Conservation (phyloP, 2,888 invertebrate genomes). For the Drosophila leonis region DNA sequence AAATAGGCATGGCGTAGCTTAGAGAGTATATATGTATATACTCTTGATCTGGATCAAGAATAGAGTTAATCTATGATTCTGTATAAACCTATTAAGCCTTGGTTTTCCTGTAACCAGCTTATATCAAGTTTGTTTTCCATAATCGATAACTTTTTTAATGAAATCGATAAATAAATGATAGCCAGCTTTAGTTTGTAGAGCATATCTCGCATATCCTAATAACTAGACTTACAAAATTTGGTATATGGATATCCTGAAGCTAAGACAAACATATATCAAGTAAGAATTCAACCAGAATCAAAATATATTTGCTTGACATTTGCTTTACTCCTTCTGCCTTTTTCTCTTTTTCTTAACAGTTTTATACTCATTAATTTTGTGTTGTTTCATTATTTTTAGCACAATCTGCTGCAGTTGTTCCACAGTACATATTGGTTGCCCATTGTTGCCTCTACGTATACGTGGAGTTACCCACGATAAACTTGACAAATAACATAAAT, state of each 20-base stretch:
- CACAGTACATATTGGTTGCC: background rate
- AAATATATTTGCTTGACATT: no score
- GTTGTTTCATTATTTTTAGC: background rate
- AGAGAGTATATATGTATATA: background rate
- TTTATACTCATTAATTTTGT: background rate
- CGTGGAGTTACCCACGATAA: slow-evolving; percentile 54
- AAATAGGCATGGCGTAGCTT: no score
- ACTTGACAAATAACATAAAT: slow-evolving; percentile 80
- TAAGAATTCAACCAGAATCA: no score
- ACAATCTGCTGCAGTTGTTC: background rate
- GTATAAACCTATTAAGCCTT: background rate
- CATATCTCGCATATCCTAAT: no score
- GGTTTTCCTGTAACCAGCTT: background rate
- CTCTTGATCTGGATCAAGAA: background rate
- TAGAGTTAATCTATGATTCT: background rate
- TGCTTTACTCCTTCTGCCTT: no score
- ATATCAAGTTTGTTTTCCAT: background rate
- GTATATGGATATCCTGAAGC: no score
- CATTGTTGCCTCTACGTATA: slow-evolving; percentile 12
- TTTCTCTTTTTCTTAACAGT: background rate
- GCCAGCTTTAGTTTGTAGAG: no score
- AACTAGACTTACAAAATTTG: no score
- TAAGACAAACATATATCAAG: no score
- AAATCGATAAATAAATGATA: background rate
- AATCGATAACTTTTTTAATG: background rate